Conservation (phyloP, 2,888 invertebrate species). For the Rapana venosa region DNA sequence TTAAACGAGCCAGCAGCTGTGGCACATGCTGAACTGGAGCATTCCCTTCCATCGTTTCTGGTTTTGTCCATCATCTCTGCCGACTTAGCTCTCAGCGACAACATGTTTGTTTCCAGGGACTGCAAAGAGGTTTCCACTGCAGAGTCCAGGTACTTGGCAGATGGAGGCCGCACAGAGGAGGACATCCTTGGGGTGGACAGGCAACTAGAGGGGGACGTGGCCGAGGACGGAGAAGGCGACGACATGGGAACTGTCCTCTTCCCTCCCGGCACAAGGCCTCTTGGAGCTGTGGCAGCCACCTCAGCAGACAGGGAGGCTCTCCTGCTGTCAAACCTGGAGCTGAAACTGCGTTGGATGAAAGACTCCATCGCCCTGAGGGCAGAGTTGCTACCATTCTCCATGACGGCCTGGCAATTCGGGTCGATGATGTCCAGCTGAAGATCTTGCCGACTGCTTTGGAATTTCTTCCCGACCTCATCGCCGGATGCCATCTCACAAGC, state of each 20-base stretch:
- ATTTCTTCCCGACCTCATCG: background rate
- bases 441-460: background rate
- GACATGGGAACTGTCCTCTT: background rate
- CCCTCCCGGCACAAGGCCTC: background rate
- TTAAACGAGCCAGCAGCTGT: background rate
- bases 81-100: constrained; percentile 13
- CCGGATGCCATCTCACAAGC: background rate
- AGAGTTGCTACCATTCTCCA: constrained; percentile 81
- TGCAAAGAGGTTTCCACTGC: background rate
- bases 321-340: constrained; percentile 80
- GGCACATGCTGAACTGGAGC: background rate
- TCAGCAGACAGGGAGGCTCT: constrained; percentile 41
- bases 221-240: background rate
- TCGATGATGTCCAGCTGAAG: background rate
- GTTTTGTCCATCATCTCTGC: constrained; percentile 9
- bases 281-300: background rate
- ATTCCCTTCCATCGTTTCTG: background rate
- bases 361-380: constrained; percentile 97
- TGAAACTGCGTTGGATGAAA: constrained; percentile 97
- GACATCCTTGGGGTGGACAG: background rate
- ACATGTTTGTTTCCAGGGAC: background rate
- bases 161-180: background rate
- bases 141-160: background rate
- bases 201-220: background rate
- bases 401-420: background rate